phyloP scores from a whole-genome alignment of 1,140 invertebrate genomes.

The Zaprionus camerounensis region DNA sequence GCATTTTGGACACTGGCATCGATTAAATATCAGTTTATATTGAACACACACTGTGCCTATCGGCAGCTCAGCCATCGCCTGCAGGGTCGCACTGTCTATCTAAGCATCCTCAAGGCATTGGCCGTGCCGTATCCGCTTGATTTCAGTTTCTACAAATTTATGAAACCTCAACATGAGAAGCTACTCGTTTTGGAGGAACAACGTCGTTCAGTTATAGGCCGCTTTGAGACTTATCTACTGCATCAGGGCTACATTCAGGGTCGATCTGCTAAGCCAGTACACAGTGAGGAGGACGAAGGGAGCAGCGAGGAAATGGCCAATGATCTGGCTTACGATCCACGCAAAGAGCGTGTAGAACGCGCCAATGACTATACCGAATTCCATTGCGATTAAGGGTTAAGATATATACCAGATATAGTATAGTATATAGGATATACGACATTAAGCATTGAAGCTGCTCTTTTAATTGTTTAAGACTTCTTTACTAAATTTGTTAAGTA shows the following conservation, averaged over 20 bases:
- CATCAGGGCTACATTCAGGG: constrained; percentile 14
- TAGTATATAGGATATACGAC: not conserved
- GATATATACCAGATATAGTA: not conserved
- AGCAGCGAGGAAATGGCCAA: constrained; percentile 26
- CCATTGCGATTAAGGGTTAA: not conserved
- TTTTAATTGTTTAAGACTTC: not conserved
- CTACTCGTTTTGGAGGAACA: constrained; percentile 14
- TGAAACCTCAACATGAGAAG: constrained; percentile 51
- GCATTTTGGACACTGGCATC: constrained; percentile 24
- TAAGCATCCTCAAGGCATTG: constrained; percentile 38
- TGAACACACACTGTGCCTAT: constrained; percentile 18
- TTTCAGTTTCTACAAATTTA: constrained; percentile 42
- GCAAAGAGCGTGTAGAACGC: constrained; percentile 19
- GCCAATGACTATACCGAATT: not conserved
- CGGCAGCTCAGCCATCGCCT: not conserved
- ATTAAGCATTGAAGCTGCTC: not conserved
- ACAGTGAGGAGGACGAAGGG: not conserved
- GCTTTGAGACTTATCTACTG: constrained; percentile 13
- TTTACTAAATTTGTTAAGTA: not conserved
- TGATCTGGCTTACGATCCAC: not conserved
- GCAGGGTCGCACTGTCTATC: constrained; percentile 49
- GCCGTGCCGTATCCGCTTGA: constrained; percentile 33
- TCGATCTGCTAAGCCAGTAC: not conserved
- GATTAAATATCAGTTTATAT: constrained; percentile 28
- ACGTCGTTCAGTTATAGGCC: not conserved